Evolutionary conservation across 2,797 vertebrate species (phyloP), one percentile per base, ranked within the genome.

Genomic region (Apodemus agrarius): DNA sequence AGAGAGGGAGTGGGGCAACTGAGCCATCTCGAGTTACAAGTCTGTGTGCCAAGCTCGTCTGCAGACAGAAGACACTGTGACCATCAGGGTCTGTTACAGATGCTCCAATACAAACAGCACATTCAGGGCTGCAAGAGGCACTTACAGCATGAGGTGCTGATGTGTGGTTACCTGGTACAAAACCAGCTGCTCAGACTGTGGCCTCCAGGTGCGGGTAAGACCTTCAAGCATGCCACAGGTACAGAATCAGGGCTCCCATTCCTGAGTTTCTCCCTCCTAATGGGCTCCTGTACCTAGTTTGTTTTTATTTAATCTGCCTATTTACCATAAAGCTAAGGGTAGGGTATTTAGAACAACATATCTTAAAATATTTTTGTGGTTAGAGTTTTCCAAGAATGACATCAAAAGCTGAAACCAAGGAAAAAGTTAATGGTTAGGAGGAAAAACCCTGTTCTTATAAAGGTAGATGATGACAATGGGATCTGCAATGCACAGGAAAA

Each of bases 1-100:
- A 99, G 94, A 99, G 99, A 31, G 99, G 99, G 37, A 99, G 99
- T 29, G 99, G 99, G 43, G 99, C 99, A n/a, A 99, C 97, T 0
- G 99, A 99, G 83, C 99, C 99, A 75, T 99, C 99, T 54, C 99
- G 99, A 34, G 98, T 98, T 94, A 99, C 99, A 7, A 99, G 98
- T 96, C 99, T 99, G 97, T 99, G 99, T 31, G 99, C 99, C 98
- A 99, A 97, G 91, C 98, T 99, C 91, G 99, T 97, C 99, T 99
- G 98, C 11, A 96, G 98, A 97, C 9, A 95, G 97, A 98, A 94
- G 76, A 91, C 0, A 94, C 9, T 24, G 69, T 29, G 24, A 37
- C 1, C 0, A 0, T 34, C 67, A 93, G 21, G 2, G 61, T 10
- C 54, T 12, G 17, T 6, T 13, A 5, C 0, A 5, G 34, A 7